Evolutionary conservation across 2,797 vertebrate genomes (phyloP), one percentile per base, ranked within the genome.

Genomic region (Trematomus bernacchii): DNA sequence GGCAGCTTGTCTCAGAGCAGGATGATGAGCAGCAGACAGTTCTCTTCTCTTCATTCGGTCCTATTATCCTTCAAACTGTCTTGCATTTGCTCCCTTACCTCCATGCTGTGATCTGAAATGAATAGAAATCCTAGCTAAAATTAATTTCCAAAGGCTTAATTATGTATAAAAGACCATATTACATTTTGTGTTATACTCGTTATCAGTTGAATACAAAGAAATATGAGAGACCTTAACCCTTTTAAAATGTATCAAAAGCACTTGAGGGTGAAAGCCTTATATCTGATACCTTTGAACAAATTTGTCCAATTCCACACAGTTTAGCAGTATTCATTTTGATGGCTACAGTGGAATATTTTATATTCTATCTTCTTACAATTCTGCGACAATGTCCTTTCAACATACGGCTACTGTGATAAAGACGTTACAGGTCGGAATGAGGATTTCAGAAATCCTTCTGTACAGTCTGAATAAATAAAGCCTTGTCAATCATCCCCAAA

Each of bases 401-500:
- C 61, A 61, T 69, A 73, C n/a, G 58, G 55, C 57, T 76, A 57
- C 58, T 42, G 53, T 71, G 67, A 77, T 83, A 50, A 79, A 75
- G 57, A 66, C 37, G 16, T 85, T 57, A 53, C 54, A 68, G 37
- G 19, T 27, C 71, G 64, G 19, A 79, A 63, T 67, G 51, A 12
- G 51, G 64, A 80, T 85, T 79, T 64, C 61, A 21, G 67, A 80
- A 90, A 85, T 83, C 82, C 81, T 47, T 70, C 40, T 10, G 37
- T 75, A 77, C 37, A 48, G 53, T 66, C 68, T 53, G 69, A 80
- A 90, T 87, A 89, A 89, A 89, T 91, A 92, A 85, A 77, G 77
- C 64, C 72, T 85, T 87, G 76, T 94, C 89, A 91, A 90, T 94
- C 93, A 93, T 84, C 43, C 10, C 52, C 78, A 46, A 77, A 79